These are phyloP conservation scores for Leptopilina clavipes DNA, from an alignment of 1,140 invertebrate genomes.

Conservation along the genomic window DNA sequence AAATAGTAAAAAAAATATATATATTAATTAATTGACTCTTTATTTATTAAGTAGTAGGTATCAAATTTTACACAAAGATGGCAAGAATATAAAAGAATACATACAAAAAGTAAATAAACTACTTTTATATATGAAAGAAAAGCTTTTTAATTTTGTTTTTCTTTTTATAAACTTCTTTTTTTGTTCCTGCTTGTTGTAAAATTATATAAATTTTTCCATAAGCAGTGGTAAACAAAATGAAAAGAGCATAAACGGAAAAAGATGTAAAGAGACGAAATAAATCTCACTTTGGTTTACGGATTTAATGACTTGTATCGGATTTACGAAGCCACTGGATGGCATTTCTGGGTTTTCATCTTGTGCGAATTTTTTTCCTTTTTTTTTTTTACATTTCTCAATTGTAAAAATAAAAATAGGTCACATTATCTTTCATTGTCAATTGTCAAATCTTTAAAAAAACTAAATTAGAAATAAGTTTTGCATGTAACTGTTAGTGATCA, in stretches of 20 bases:
- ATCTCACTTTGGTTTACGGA: slow-evolving; percentile 43
- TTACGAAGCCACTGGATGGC: slow-evolving; percentile 45
- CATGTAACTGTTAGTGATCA: too few species aligned
- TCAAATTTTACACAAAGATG: too few species aligned
- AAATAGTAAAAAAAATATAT: too few species aligned
- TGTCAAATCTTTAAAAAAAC: too few species aligned
- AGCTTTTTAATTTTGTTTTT: neutral
- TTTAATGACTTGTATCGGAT: slow-evolving; percentile 42
- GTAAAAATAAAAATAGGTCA: slow-evolving; percentile 39
- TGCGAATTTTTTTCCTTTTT: neutral
- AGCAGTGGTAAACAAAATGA: neutral
- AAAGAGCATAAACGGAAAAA: neutral
- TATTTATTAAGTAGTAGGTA: too few species aligned
- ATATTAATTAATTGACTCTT: too few species aligned
- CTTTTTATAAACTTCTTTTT: neutral
- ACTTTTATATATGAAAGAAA: neutral
- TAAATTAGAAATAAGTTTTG: too few species aligned
- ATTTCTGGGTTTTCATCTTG: slow-evolving; percentile 51
- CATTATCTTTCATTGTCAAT: neutral
- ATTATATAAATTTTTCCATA: neutral
- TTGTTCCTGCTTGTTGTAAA: neutral
- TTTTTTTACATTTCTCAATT: neutral
- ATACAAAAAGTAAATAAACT: too few species aligned
- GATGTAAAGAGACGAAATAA: slow-evolving; percentile 40
- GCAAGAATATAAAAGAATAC: too few species aligned